phyloP scores from a whole-genome alignment of 2,113 vertebrate species.

The Falco punctatus region DNA sequence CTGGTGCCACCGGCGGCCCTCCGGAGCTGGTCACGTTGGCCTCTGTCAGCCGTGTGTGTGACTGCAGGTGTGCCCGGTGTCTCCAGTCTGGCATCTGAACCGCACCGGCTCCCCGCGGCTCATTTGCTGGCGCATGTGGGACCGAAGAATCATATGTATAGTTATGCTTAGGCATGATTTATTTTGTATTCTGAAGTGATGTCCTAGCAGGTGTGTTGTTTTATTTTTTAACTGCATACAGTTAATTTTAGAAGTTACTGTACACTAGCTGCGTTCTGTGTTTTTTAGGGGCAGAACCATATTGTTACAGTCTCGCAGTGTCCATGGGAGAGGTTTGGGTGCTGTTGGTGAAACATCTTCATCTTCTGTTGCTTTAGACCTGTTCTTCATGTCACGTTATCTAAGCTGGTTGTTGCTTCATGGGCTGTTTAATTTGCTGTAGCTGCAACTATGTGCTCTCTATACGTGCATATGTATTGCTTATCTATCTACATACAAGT shows the following conservation, averaged over 20 bases:
- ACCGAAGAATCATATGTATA: background rate
- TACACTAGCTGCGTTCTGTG: background rate
- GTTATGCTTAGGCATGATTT: background rate
- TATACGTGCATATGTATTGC: background rate
- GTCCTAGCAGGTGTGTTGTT: background rate
- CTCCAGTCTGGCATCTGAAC: background rate
- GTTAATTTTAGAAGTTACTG: background rate
- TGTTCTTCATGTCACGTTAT: background rate
- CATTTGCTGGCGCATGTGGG: background rate
- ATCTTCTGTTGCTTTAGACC: background rate
- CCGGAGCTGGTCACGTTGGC: background rate
- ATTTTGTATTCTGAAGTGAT: background rate
- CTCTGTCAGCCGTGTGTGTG: background rate
- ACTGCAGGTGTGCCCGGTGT: background rate
- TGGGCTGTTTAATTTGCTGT: background rate
- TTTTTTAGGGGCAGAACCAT: background rate
- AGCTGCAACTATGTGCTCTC: background rate
- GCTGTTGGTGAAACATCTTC: background rate
- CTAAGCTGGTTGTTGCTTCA: background rate
- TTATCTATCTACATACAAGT: accelerated
- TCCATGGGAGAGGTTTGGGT: background rate
- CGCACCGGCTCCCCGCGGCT: accelerated
- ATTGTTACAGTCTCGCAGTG: background rate
- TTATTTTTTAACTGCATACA: background rate
- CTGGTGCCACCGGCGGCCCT: background rate